phyloP scores from a whole-genome alignment of 2,888 invertebrate species.

The Clistopyga incitator region DNA sequence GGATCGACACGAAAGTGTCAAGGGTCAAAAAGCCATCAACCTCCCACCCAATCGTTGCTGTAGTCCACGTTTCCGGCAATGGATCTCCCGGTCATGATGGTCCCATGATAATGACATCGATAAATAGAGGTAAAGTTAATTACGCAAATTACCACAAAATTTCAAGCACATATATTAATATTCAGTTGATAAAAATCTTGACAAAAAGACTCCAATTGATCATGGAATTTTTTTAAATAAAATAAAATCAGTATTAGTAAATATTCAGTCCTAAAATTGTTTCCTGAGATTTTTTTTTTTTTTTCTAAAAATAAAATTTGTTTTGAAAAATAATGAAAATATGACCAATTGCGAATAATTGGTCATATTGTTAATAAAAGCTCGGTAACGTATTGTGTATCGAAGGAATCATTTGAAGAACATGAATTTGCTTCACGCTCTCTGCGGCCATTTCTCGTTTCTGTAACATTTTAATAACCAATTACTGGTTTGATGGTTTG shows the following conservation, averaged over 20 bases:
- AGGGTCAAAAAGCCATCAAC: conserved; percentile 67
- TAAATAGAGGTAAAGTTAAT: conserved; percentile 61
- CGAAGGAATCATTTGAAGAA: not conserved
- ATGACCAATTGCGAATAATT: too few species aligned
- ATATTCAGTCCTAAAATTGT: too few species aligned
- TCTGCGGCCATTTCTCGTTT: not conserved
- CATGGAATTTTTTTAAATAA: not conserved
- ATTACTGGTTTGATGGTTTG: conserved; percentile 6
- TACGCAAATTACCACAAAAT: not conserved
- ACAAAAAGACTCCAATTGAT: too few species aligned
- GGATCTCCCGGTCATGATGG: conserved; percentile 64
- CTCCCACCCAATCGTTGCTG: conserved; percentile 65
- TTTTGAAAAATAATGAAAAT: too few species aligned
- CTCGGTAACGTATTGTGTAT: not conserved
- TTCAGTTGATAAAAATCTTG: not conserved
- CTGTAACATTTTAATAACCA: not conserved
- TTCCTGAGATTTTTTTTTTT: too few species aligned
- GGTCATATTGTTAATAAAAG: too few species aligned
- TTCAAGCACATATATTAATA: not conserved
- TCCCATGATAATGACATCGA: conserved; percentile 66
- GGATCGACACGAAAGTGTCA: conserved; percentile 59
- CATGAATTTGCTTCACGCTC: not conserved
- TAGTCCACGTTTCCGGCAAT: conserved; percentile 69
- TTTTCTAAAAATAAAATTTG: too few species aligned
- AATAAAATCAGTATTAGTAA: not conserved